Base-by-base conservation (phyloP, 2,888 invertebrate genomes). In the Augochlorella aurata region DNA sequence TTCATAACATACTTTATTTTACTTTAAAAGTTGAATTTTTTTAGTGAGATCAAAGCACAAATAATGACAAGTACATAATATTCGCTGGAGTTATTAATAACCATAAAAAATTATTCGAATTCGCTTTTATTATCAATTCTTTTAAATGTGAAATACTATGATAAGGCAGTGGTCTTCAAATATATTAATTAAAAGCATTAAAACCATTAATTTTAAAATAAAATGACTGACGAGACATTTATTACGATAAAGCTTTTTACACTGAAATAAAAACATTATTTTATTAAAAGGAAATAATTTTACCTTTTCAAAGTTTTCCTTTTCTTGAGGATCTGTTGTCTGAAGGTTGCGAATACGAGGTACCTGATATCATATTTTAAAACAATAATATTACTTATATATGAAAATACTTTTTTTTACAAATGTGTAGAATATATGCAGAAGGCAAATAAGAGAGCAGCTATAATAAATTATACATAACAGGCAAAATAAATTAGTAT, bases 231-330 rank as follows among this genome's bases (percentile, higher is more conserved):
- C 38, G 50, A 73, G 65, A 50, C 12, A 18, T 65, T 24, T 77
- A 74, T 49, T 50, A 58, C 44, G 21, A 58, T 21, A 67, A 73
- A 66, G 44, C 16, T 81, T 54, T 74, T 72, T 82, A 63, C 24
- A 67, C 66, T 78, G 63, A 66, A 84, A 76, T 75, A 18, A 74
- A 73, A 80, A 54, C n/a, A 16, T 21, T 47, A 18, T 21, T 61
- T 74, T 70, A 58, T 54, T 52, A 72, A 54, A 76, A 58, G 16
- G 38, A 76, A 90, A 88, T 88, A 89, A 90, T 88, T 92, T 94
- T 94, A 96, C 96, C 95, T 96, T 95, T 90, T 96, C 96, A 92
- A 96, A 96, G 85, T 94, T 94, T 87, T 95, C 94, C 90, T 94
- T 94, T 87, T 96, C 96, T 84, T 96, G 95, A 0, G 95, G 94